Base-by-base conservation (phyloP, 2,113 vertebrate genomes). In the Numida meleagris region DNA sequence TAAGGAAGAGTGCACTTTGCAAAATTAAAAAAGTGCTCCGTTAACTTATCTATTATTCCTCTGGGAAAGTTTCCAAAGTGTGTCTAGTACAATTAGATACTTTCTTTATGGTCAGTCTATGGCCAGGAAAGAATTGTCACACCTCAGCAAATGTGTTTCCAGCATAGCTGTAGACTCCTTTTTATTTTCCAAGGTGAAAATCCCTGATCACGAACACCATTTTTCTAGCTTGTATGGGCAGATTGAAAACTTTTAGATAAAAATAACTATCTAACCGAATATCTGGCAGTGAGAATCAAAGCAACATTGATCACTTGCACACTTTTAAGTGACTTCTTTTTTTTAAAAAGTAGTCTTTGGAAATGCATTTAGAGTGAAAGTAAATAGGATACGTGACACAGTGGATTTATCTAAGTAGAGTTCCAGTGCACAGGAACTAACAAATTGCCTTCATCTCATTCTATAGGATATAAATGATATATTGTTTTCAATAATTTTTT, bases 1-100 rank as follows among this genome's bases (percentile, higher is more conserved):
- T 97, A 98, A 98, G 97, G 97, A 98, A 97, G 97, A 97, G 93
- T 97, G 95, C 97, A 98, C 97, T 98, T 98, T 97, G 95, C 96
- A 97, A 98, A 98, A 98, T 98, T 98, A 97, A 98, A 98, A 53
- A 98, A 97, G 96, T 98, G 96, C 96, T 97, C 93, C 29, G 95
- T 97, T 97, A 97, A 97, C 96, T 97, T 98, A 98, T 97, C 95
- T 97, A 94, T 97, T 98, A 97, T 96, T 98, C 97, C 96, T 96
- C 90, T 97, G 97, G 97, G 97, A 97, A 98, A 97, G 86, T 97
- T 97, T 98, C 97, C 95, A 97, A 96, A 97, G 80, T 97, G 80
- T 95, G 89, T 94, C 94, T 95, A 91, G 86, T 95, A 95, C 95
- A 97, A 97, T 98, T 97, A 97, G 91, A 91, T 96, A 97, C 87